These are phyloP conservation scores for Drosophila malerkotliana DNA, from an alignment of 1,140 invertebrate genomes.

Conservation along the genomic window DNA sequence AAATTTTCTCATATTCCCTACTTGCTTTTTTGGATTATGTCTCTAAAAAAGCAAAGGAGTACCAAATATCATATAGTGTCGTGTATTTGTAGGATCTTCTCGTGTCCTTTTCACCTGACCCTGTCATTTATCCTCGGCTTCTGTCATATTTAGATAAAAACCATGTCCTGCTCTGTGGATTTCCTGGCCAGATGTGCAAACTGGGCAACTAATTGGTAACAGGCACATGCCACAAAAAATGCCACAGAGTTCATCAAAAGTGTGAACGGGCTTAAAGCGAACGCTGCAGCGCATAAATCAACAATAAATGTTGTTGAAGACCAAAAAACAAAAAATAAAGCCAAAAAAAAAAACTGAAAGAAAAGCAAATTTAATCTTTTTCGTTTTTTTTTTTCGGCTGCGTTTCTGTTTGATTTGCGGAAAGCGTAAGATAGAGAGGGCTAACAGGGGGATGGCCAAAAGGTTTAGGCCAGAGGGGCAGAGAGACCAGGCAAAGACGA, in stretches of 20 bases:
- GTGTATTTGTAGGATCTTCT: no score
- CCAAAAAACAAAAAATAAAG: slow-evolving; percentile 33
- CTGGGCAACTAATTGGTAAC: no score
- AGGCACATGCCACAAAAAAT: background rate
- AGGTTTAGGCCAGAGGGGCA: background rate
- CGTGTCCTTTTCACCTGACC: background rate
- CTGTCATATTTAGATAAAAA: slow-evolving; percentile 11
- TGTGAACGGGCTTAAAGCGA: slow-evolving; percentile 30
- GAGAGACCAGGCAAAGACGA: background rate
- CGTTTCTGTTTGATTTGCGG: slow-evolving; percentile 66
- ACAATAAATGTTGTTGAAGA: slow-evolving; percentile 33
- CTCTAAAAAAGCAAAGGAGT: no score
- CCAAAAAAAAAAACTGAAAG: background rate
- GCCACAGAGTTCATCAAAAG: slow-evolving; percentile 21
- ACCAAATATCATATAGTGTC: background rate
- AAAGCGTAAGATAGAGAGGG: slow-evolving; percentile 19
- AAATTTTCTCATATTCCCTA: background rate
- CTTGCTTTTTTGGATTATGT: no score
- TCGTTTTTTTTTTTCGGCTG: slow-evolving; percentile 19
- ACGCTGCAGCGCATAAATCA: slow-evolving; percentile 58
- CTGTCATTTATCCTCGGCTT: background rate
- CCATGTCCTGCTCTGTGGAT: background rate
- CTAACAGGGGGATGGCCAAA: background rate
- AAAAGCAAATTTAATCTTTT: slow-evolving; percentile 33
- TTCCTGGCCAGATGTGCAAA: background rate